Evolutionary conservation across 92 coral and sea anemone genomes (phyloP), one percentile per base, ranked within the genome.

Genomic region (Epizoanthus rinbou): DNA sequence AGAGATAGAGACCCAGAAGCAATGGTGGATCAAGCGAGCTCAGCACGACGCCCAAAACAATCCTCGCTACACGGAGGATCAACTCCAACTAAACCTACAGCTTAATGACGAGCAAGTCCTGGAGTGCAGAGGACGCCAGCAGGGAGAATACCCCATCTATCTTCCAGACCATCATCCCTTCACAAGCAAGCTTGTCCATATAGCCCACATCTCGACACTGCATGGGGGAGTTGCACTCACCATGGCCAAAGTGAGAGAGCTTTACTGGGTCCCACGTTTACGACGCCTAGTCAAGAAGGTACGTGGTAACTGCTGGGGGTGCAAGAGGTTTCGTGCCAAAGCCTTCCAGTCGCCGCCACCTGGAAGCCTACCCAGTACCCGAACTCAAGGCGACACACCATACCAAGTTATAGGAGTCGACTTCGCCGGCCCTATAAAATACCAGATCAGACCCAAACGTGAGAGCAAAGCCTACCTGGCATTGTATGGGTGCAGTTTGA

Each of bases 61-160:
- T 19, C 17, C 57, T 74, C n/a, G 50, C 33, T 24, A 31, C 28
- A 64, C 37, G 76, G 72, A 81, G 45, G 78, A 81, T 17, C 84
- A 28, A 53, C 82, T 82, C 19, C 76, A 87, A 24, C 68, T 87
- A 15, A 87, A 87, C 87, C 86, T 86, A 24, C 87, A 87, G 82
- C 87, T 81, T 16, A 87, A 82, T 75, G 75, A 63, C 8, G 18
- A 71, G 17, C 24, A 56, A 17, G 53, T 87, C 64, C 74, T 87
- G 31, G 90, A 87, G 63, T 87, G 86, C 75, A 59, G 87, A 63
- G 76, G 88, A 37, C 41, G 84, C 53, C 53, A 75, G 9, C 74
- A 60, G 69, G 88, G 88, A 33, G 75, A 75, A 64, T 85, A 85
- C 35, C 84, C 88, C 31, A 33, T 76, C 10, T 76, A 59, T 76